A percentile compares a stretch with the other conserved stretches of the same genome.
These are phyloP conservation scores for Meandrusa payeni DNA, from an alignment of 2,888 invertebrate genomes.

Conservation along the genomic window DNA sequence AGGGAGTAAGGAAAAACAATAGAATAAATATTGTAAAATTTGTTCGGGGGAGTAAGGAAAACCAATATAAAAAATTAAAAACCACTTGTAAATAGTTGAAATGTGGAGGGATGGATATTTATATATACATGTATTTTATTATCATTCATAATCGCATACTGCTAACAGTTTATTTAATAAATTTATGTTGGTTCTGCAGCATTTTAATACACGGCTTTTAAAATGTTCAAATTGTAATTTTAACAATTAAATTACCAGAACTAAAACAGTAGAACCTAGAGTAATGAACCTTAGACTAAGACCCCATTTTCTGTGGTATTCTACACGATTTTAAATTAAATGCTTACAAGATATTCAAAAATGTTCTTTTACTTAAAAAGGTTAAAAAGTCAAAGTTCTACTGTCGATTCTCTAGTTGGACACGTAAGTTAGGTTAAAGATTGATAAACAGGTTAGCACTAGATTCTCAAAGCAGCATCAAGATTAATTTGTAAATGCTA, in stretches of 20 bases:
- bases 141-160: conserved; percentile 26
- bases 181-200: conserved; percentile 25
- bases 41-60: no score
- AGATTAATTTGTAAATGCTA: conserved; percentile 61
- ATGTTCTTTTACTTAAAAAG: conserved; percentile 4
- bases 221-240: conserved; percentile 2
- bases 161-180: no score
- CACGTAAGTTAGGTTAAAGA: conserved; percentile 43
- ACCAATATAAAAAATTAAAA: no score
- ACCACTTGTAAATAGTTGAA: no score
- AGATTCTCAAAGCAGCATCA: conserved; percentile 43
- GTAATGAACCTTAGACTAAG: conserved; percentile 16
- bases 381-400: conserved; percentile 35
- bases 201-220: conserved; percentile 15
- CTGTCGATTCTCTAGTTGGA: conserved; percentile 39
- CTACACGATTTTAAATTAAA: not conserved
- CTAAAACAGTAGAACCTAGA: conserved; percentile 24
- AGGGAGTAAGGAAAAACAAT: no score
- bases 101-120: no score
- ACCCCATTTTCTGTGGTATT: no score
- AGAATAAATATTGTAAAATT: no score
- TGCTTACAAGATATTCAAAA: not conserved
- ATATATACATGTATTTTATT: no score
- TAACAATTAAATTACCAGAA: conserved; percentile 8
- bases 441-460: conserved; percentile 55